Evolutionary conservation across 2,797 vertebrate species (phyloP), one percentile per base, ranked within the genome.

Genomic region (Tangara arthus): DNA sequence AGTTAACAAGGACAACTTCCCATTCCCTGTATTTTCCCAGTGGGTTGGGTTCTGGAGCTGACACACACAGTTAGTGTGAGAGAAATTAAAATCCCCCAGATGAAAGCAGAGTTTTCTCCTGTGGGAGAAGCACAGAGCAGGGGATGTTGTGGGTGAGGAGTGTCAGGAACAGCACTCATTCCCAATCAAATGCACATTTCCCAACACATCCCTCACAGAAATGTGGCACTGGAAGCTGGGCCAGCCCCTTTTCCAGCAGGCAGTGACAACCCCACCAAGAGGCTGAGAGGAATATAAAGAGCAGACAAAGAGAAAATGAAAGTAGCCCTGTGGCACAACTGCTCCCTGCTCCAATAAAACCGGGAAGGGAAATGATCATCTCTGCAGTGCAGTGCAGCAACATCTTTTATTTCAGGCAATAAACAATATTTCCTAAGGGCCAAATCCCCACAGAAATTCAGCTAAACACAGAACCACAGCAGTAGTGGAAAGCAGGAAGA

Each of bases 1-100:
- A 4, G 9, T 49, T 13, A 32, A 47, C 15, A 64, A 13, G 23
- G 34, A 44, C 32, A 64, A 15, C 11, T 57, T 65, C 9, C 20
- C 32, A 28, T 63, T 53, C 34, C 50, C 55, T 84, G 21, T 46
- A 10, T 65, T 91, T 87, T 80, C 79, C 64, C 44, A 69, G 32
- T 11, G 44, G 50, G 41, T 5, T 70, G 49, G 50, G 42, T 14
- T 47, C 46, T 0, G 0, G 50, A 89, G 63, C 47, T 56, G 53
- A n/a, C 2, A 0, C 11, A 0, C 15, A 47, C 12, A 35, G n/a
- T 27, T 7, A 27, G 26, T 3, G 34, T 3, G 41, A 66, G 63
- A 39, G 66, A 59, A 87, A 68, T 20, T 49, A 12, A 57, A 87
- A 59, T 12, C 30, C 84, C 66, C n/a, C 46, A 41, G 55, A 42